Conservation (phyloP, 2,888 invertebrate genomes). For the Lepidochrysops patricia region DNA sequence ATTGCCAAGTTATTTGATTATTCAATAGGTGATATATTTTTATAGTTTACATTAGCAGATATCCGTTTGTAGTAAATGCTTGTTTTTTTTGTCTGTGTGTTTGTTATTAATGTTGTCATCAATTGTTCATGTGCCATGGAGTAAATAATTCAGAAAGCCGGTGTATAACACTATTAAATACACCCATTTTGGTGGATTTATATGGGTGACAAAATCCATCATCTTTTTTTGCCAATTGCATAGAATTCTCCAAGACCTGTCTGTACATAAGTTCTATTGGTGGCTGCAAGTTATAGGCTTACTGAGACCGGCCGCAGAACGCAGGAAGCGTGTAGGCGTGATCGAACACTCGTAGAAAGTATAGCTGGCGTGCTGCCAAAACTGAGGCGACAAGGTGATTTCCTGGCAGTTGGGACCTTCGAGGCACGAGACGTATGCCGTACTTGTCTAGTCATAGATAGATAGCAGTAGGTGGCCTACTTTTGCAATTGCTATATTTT, state of each 20-base stretch:
- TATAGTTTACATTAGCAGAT: constrained; percentile 12
- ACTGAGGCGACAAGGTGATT: neutral
- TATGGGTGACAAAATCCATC: no score
- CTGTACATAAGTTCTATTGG: no score
- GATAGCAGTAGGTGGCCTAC: neutral
- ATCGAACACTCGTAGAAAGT: constrained; percentile 1
- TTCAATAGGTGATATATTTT: constrained; percentile 33
- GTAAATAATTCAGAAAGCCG: no score
- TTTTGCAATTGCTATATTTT: no score
- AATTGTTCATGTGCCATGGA: neutral
- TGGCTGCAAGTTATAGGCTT: no score
- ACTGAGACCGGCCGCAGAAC: neutral
- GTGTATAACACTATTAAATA: no score
- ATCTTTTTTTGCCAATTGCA: no score
- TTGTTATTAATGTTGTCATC: neutral
- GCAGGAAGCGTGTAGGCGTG: neutral
- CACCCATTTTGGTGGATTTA: no score
- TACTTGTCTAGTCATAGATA: no score
- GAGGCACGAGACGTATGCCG: neutral
- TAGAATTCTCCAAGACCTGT: no score
- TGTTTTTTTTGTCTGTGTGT: neutral
- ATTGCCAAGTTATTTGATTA: constrained; percentile 54
- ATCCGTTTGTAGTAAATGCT: neutral
- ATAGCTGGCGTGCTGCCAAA: neutral
- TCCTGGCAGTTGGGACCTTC: neutral